Conservation (phyloP, 2,797 vertebrate genomes). For the Malurus leucopterus region DNA sequence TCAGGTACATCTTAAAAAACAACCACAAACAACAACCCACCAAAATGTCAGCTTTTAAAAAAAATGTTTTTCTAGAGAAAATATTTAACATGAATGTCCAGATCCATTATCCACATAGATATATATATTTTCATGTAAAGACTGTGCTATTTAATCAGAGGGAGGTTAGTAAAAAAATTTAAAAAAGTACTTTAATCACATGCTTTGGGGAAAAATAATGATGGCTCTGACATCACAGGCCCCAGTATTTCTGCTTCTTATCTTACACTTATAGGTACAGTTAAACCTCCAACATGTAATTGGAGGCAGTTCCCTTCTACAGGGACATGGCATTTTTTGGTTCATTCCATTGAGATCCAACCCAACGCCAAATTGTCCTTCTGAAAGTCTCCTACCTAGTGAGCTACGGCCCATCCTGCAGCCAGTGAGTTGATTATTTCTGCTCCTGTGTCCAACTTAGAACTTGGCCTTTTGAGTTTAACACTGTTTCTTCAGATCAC, state of each 20-base stretch:
- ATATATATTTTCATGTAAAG: neutral
- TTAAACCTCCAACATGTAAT: neutral
- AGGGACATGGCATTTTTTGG: neutral
- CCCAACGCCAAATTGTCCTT: neutral
- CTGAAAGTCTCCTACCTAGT: neutral
- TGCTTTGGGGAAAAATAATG: neutral
- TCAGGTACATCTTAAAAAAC: neutral
- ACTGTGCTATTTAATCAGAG: neutral
- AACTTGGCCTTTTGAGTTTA: neutral
- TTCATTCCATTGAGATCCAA: neutral
- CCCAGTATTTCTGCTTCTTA: neutral
- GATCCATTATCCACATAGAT: neutral
- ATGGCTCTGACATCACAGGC: neutral
- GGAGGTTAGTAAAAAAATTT: neutral
- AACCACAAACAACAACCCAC: neutral
- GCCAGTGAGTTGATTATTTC: neutral
- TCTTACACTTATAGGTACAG: neutral
- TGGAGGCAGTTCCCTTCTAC: neutral
- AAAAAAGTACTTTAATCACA: neutral
- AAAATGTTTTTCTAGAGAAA: neutral
- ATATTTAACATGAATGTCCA: neutral
- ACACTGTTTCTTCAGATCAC: neutral
- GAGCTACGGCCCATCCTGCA: neutral
- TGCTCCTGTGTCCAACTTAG: neutral
- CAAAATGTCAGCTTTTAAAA: neutral